A percentile compares a stretch with the other conserved stretches of the same genome.
Conservation (phyloP, 2,888 invertebrate genomes). For the Drosophila tanythrix region DNA sequence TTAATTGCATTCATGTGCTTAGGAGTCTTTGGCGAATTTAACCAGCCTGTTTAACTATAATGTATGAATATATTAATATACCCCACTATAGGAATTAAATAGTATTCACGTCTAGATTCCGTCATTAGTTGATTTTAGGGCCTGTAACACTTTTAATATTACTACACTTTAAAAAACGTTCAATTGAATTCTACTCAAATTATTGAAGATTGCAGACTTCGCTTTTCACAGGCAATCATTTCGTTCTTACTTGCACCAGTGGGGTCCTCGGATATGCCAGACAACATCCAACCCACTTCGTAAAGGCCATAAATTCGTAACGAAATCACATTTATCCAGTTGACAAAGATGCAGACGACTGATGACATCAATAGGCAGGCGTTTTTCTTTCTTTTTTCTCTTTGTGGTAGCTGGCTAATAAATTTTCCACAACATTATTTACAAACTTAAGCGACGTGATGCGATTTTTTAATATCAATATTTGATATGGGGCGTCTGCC, state of each 20-base stretch:
- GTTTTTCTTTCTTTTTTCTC: neutral
- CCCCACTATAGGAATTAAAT: neutral
- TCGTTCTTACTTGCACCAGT: constrained; percentile 17
- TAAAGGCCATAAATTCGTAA: constrained; percentile 39
- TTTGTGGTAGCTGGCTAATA: constrained; percentile 56
- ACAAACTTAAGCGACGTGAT: constrained; percentile 81
- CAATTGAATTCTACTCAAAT: constrained; percentile 13
- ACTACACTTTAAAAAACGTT: neutral
- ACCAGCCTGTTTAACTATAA: neutral
- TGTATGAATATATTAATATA: neutral
- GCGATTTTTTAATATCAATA: constrained; percentile 81
- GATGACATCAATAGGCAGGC: constrained; percentile 38
- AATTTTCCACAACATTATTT: constrained; percentile 81
- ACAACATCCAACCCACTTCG: constrained; percentile 34
- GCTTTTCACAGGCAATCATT: neutral
- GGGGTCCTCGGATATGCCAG: constrained; percentile 21
- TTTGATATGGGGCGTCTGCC: constrained; percentile 49
- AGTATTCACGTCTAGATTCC: neutral
- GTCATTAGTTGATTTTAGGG: neutral
- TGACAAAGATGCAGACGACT: constrained; percentile 25
- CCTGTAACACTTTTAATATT: neutral
- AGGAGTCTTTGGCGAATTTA: neutral
- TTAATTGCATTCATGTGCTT: neutral
- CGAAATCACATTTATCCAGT: constrained; percentile 70
- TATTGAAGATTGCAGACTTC: constrained; percentile 12